phyloP scores from a whole-genome alignment of 2,113 vertebrate species.

The Actinemys pallida region DNA sequence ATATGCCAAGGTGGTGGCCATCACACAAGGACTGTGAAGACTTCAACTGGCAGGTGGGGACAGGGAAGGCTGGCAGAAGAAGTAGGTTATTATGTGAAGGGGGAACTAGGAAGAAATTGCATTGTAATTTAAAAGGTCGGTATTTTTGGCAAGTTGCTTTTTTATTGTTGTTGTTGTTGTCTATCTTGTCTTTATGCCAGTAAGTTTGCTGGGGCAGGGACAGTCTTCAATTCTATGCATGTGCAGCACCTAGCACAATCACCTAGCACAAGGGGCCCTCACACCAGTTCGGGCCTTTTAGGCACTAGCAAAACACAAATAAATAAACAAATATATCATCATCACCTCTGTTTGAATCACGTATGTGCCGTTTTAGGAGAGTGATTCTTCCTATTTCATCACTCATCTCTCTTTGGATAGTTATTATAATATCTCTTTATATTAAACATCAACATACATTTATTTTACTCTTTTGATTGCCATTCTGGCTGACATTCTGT shows the following conservation, averaged over 20 bases:
- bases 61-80: neutral
- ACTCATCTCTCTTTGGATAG: neutral
- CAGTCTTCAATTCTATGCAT: neutral
- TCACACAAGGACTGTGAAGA: neutral
- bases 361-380: neutral
- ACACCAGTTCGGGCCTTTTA: neutral
- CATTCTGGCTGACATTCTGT: neutral
- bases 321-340: neutral
- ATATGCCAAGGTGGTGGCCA: accelerated
- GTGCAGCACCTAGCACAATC: neutral
- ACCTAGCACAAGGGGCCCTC: neutral
- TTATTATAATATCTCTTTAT: neutral
- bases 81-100: neutral
- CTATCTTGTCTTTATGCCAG: neutral
- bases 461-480: neutral
- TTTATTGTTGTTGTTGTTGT: neutral
- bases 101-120: neutral
- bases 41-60: neutral
- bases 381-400: neutral
- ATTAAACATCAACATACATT: neutral
- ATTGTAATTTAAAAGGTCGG: neutral
- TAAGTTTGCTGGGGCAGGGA: neutral
- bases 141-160: neutral
- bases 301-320: neutral
- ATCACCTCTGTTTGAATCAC: neutral